phyloP scores from a whole-genome alignment of 2,113 vertebrate genomes.

The Pelvicachromis taeniatus region DNA sequence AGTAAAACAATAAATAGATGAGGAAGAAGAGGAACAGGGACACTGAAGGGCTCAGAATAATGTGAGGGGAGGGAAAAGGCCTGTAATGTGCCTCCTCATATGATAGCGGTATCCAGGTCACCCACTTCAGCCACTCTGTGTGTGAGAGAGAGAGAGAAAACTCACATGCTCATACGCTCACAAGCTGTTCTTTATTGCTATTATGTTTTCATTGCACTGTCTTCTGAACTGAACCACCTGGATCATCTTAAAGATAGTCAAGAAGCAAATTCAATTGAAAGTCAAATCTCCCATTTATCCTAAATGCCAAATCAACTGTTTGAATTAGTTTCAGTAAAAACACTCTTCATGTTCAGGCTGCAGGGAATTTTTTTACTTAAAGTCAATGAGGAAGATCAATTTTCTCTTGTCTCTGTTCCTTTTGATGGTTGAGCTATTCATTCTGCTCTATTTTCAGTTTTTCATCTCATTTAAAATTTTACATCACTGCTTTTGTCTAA shows the following conservation, averaged over 20 bases:
- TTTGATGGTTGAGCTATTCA: neutral
- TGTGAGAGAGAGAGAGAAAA: neutral
- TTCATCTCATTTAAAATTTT: neutral
- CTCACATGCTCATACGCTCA: neutral
- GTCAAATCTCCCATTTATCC: neutral
- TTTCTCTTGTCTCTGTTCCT: neutral
- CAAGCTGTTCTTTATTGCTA: neutral
- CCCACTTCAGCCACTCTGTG: neutral
- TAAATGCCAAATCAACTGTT: neutral
- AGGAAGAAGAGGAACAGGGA: neutral
- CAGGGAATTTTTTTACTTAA: neutral
- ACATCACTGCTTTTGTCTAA: neutral
- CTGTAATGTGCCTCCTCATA: neutral
- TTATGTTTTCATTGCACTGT: neutral
- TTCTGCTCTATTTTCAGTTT: neutral
- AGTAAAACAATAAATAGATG: neutral
- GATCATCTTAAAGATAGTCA: neutral
- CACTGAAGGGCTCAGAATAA: neutral
- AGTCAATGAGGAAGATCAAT: neutral
- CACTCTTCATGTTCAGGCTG: neutral
- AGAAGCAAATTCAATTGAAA: neutral
- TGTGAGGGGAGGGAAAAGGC: neutral
- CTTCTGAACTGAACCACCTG: neutral
- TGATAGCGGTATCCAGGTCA: constrained; percentile 9
- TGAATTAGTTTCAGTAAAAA: neutral